Evolutionary conservation across 2,113 vertebrate genomes (phyloP).

Genomic region (Eleginops maclovinus): DNA sequence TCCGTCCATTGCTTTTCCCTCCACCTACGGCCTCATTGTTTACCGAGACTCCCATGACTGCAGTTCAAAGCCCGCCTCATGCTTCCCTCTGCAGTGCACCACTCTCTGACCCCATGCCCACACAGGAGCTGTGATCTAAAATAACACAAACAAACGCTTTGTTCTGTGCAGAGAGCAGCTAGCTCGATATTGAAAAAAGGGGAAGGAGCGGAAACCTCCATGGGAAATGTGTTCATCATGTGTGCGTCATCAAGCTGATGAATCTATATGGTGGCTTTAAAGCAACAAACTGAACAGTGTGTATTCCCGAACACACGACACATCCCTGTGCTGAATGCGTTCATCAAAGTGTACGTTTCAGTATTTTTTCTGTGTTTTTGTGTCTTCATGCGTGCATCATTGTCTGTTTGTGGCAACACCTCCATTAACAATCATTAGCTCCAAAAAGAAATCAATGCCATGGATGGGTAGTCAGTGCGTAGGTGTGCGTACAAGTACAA

Average conservation of each 20-base stretch:
- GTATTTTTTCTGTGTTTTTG: no score
- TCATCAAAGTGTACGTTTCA: no score
- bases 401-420: conserved; percentile 1
- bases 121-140: conserved; percentile 53
- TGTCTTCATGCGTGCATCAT: conserved; percentile 5
- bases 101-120: conserved; percentile 55
- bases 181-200: neutral
- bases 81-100: conserved; percentile 30
- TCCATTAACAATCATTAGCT: conserved; percentile 48
- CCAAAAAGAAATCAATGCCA: conserved; percentile 12
- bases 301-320: neutral
- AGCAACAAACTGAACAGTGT: neutral
- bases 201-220: conserved; percentile 20
- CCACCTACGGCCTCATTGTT: conserved; percentile 45
- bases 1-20: conserved; percentile 1
- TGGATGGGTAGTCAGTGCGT: conserved; percentile 25
- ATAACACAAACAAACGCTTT: conserved; percentile 59
- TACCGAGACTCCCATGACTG: conserved; percentile 30
- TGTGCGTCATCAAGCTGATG: neutral
- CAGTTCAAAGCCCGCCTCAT: conserved; percentile 32
- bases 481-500: conserved; percentile 44
- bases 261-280: neutral
- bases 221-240: conserved; percentile 5
- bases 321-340: neutral
- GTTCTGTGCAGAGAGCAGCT: conserved; percentile 36